phyloP scores from a whole-genome alignment of 2,888 invertebrate genomes.

The Drosophila suboccidentalis region DNA sequence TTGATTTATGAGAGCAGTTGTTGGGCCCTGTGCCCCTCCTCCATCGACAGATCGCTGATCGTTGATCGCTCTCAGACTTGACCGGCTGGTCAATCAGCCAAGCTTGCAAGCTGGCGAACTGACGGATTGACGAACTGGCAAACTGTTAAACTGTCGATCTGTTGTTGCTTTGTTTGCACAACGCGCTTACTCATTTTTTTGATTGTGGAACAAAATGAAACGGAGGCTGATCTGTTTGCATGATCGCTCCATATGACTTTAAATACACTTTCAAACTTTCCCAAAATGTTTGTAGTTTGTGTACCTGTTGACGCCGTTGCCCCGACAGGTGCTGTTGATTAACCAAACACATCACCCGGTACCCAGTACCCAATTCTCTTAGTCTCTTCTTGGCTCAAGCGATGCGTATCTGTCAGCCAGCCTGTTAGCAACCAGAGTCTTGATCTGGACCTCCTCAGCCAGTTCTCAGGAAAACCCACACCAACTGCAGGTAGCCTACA shows the following conservation, averaged over 20 bases:
- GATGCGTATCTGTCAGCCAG: slow-evolving; percentile 80
- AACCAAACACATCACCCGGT: slow-evolving; percentile 71
- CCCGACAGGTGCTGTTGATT: slow-evolving; percentile 75
- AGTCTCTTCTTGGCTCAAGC: slow-evolving; percentile 40
- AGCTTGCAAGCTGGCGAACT: slow-evolving; percentile 16
- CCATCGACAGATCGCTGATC: slow-evolving; percentile 37
- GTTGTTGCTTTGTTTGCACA: slow-evolving; percentile 45
- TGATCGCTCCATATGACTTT: slow-evolving; percentile 66
- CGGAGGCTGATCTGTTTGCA: slow-evolving; percentile 58
- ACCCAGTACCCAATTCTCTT: slow-evolving; percentile 1
- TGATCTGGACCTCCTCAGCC: slow-evolving; percentile 39
- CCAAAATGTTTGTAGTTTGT: slow-evolving; percentile 50
- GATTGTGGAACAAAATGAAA: slow-evolving; percentile 21
- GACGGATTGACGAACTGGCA: slow-evolving; percentile 4
- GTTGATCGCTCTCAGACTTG: slow-evolving; percentile 38
- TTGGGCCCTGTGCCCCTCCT: slow-evolving; percentile 3
- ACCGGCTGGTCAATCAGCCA: slow-evolving; percentile 57
- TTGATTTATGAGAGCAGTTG: slow-evolving; percentile 76
- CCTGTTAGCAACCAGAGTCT: slow-evolving; percentile 67
- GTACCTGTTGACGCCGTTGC: slow-evolving; percentile 72
- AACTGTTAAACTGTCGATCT: slow-evolving; percentile 36
- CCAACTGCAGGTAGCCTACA: slow-evolving; percentile 77
- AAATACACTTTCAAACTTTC: slow-evolving; percentile 75
- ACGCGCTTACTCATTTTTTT: slow-evolving; percentile 52
- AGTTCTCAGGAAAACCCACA: slow-evolving; percentile 80